Percentiles rank a stretch among this genome's conserved stretches.
phyloP scores from a whole-genome alignment of 2,797 vertebrate genomes.

The Harpia harpyja region DNA sequence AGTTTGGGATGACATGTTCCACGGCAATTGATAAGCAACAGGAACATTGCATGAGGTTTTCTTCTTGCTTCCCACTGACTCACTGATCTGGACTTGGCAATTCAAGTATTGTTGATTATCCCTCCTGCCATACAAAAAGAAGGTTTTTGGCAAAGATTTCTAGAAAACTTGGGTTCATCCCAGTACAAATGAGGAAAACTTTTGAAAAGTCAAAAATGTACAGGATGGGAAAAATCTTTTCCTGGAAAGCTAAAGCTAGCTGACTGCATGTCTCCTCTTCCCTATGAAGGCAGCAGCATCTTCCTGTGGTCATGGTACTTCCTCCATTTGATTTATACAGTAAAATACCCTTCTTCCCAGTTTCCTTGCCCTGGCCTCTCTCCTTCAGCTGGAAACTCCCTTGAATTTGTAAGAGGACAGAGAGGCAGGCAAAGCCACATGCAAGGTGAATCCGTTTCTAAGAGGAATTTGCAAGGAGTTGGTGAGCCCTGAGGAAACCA shows the following conservation, averaged over 20 bases:
- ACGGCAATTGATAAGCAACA: background rate
- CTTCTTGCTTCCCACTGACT: background rate
- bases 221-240: background rate
- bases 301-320: background rate
- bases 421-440: background rate
- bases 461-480: background rate
- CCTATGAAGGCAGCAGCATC: background rate
- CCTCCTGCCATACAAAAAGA: background rate
- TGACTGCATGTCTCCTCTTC: background rate
- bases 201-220: background rate
- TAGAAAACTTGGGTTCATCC: conserved; percentile 17
- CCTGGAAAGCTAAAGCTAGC: background rate
- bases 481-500: background rate
- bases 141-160: background rate
- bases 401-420: background rate
- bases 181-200: background rate
- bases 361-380: background rate
- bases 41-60: background rate
- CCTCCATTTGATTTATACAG: background rate
- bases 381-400: background rate
- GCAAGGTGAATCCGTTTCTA: background rate
- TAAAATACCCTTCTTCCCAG: background rate
- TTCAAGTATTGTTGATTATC: background rate
- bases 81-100: background rate
- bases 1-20: background rate